Evolutionary conservation across 2,113 vertebrate genomes (phyloP), one percentile per base, ranked within the genome.

Genomic region (Solea senegalensis): DNA sequence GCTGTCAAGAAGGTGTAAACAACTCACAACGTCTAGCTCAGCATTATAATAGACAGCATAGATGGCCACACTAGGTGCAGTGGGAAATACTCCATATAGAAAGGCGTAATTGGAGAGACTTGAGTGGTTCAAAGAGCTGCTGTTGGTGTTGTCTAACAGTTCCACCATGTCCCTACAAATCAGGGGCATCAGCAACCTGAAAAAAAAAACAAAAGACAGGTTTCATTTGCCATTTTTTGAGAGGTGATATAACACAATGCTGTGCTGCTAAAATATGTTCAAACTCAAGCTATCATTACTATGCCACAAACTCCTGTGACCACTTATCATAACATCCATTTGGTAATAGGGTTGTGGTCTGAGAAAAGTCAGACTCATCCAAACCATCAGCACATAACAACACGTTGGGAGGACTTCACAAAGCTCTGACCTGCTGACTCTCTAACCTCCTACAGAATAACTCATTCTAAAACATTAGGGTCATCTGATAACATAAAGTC

Each of bases 41-140:
- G 97, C 95, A 72, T 96, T 98, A 84, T 98, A 99, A 69, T 97
- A 98, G 68, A 95, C 93, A 57, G 98, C 96, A 89, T 98, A 99
- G 90, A 99, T 97, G 59, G 96, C 97, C 53, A 98, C 98, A 61
- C 98, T 98, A 7, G 97, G 98, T 1, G 98, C 98, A 55, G 97
- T 95, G 68, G 98, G 98, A 77, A 99, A 98, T 69, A 96, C 93
- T 48, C 98, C 98, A 54, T 99, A 99, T 13, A 99, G 92, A 91
- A 99, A 99, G 65, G 96, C 98, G 70, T 96, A 99, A 91, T 98
- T 97, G 8, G 97, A 96, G 80, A 99, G 93, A 85, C 97, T 98
- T 72, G 95, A 96, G 67, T 96, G 97, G 90, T 99, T 98, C 66
- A 93, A 80, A 10, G 77, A 0, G 10, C 79, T 94, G 28, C 21